phyloP scores from a whole-genome alignment of 53 echinoderm and acorn worm species.

The Crossaster papposus region DNA sequence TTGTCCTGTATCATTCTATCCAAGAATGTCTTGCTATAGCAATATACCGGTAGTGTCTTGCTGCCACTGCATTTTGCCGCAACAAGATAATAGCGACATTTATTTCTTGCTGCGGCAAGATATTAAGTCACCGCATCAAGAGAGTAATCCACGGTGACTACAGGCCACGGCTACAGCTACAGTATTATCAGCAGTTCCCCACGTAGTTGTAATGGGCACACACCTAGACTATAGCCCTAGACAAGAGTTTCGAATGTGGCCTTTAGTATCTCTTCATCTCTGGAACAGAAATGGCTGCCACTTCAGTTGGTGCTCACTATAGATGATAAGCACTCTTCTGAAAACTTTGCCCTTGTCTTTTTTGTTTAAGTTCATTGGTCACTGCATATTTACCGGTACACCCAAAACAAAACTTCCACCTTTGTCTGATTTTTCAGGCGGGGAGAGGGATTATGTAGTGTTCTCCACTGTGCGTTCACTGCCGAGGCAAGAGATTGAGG shows the following conservation, averaged over 20 bases:
- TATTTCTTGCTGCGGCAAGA: background rate
- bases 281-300: too few species aligned
- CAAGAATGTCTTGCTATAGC: too few species aligned
- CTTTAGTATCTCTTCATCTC: background rate
- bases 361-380: background rate
- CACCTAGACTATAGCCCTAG: too few species aligned
- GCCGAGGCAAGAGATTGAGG: conserved; percentile 80
- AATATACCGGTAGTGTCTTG: too few species aligned
- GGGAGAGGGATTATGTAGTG: conserved; percentile 89
- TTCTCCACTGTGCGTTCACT: conserved; percentile 82
- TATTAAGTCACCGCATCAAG: background rate
- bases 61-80: too few species aligned
- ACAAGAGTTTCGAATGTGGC: too few species aligned
- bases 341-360: too few species aligned
- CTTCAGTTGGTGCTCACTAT: background rate
- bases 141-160: too few species aligned
- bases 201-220: too few species aligned
- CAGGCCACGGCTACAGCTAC: too few species aligned
- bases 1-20: background rate
- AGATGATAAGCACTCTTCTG: background rate
- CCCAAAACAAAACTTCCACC: background rate
- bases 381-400: background rate
- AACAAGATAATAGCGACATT: too few species aligned
- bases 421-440: conserved; percentile 57
- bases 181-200: too few species aligned